These are phyloP conservation scores for Kryptopterus vitreolus DNA, from an alignment of 2,797 vertebrate genomes.

Conservation along the genomic window DNA sequence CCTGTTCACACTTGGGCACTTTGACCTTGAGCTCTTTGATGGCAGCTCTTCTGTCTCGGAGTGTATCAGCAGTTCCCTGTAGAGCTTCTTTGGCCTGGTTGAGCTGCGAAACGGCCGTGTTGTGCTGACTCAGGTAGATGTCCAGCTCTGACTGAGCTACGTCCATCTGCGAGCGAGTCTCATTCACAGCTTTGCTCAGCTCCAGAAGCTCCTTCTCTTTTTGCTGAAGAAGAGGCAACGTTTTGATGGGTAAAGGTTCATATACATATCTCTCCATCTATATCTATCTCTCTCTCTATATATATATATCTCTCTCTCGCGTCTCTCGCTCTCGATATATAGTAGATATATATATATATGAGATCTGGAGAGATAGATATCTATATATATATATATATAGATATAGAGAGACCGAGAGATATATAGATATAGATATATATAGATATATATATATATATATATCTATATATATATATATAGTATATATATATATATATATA, in stretches of 20 bases:
- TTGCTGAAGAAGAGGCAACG: constrained; percentile 60
- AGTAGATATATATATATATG: too few species aligned
- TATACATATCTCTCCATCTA: too few species aligned
- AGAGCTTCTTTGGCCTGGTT: constrained; percentile 82
- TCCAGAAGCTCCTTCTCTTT: constrained; percentile 90
- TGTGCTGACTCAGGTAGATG: constrained; percentile 89
- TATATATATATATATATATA: too few species aligned
- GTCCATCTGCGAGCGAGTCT: constrained; percentile 87
- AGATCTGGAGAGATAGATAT: too few species aligned
- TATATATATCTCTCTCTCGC: too few species aligned
- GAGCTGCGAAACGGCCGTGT: constrained; percentile 82
- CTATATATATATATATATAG: too few species aligned
- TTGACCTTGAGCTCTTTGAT: constrained; percentile 80
- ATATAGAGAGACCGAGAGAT: too few species aligned
- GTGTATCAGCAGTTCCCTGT: constrained; percentile 74
- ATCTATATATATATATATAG: too few species aligned
- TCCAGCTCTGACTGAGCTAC: constrained; percentile 90
- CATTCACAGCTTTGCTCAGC: constrained; percentile 86
- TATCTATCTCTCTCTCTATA: too few species aligned
- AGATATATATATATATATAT: too few species aligned
- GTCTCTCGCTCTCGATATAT: too few species aligned
- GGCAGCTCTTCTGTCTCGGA: constrained; percentile 80
- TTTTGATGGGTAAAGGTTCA: neutral
- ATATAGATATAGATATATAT: too few species aligned
- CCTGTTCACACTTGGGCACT: constrained; percentile 77